phyloP scores from a whole-genome alignment of 2,113 vertebrate species.

The Hippocampus mohnikei region DNA sequence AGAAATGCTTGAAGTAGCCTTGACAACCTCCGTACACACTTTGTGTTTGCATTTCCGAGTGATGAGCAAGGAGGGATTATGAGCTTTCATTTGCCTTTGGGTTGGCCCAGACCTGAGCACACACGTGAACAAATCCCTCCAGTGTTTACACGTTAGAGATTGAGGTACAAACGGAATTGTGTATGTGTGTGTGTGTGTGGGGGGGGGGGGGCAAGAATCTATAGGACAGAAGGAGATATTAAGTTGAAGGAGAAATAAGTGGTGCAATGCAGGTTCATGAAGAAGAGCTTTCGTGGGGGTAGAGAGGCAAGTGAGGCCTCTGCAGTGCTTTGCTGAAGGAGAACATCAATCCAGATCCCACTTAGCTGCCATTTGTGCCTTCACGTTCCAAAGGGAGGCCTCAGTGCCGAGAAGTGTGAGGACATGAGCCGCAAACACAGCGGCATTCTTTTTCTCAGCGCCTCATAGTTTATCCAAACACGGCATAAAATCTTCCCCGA shows the following conservation, averaged over 20 bases:
- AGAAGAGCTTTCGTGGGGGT: slow-evolving; percentile 33
- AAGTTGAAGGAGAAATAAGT: slow-evolving; percentile 66
- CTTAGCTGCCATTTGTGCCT: slow-evolving; percentile 50
- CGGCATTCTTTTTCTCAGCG: slow-evolving; percentile 31
- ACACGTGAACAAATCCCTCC: slow-evolving; percentile 36
- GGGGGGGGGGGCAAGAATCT: slow-evolving; percentile 27
- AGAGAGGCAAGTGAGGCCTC: slow-evolving; percentile 40
- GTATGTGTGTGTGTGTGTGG: not conserved
- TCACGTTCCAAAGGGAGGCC: slow-evolving; percentile 37
- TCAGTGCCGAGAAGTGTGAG: slow-evolving; percentile 24
- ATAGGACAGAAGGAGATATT: slow-evolving; percentile 54
- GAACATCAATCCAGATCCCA: slow-evolving; percentile 61
- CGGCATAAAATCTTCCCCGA: slow-evolving; percentile 13
- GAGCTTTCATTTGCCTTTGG: slow-evolving; percentile 21
- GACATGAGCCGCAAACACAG: slow-evolving; percentile 31
- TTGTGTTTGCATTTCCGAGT: slow-evolving; percentile 5
- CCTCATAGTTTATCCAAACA: slow-evolving; percentile 19
- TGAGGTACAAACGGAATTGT: slow-evolving; percentile 21
- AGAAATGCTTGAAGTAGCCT: not conserved
- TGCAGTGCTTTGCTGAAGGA: slow-evolving; percentile 58
- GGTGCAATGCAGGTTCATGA: slow-evolving; percentile 72
- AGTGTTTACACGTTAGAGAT: slow-evolving; percentile 34
- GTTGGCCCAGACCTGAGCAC: slow-evolving; percentile 26
- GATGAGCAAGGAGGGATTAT: slow-evolving; percentile 11
- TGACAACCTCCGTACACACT: not conserved